phyloP scores from a whole-genome alignment of 2,797 vertebrate species.

The Falco berigora region DNA sequence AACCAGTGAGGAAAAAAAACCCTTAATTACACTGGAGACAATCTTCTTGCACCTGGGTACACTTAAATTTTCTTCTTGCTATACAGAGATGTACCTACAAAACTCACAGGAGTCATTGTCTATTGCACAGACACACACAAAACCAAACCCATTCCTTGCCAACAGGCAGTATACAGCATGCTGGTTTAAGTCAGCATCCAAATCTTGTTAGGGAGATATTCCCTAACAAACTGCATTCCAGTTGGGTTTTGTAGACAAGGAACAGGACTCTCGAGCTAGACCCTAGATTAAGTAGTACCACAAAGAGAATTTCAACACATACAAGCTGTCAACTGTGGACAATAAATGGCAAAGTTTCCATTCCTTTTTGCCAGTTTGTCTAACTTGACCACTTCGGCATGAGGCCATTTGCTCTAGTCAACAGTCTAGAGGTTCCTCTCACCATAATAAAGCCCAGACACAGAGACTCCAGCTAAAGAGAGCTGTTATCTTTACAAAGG shows the following conservation, averaged over 20 bases:
- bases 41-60: not conserved
- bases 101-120: not conserved
- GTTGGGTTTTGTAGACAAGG: not conserved
- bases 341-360: not conserved
- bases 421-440: not conserved
- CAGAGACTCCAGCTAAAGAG: not conserved
- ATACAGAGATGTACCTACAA: not conserved
- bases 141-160: not conserved
- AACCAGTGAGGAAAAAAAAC: not conserved
- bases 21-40: not conserved
- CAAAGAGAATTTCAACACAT: not conserved
- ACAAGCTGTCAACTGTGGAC: not conserved
- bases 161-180: not conserved
- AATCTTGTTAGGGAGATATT: not conserved
- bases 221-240: not conserved
- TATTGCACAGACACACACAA: not conserved
- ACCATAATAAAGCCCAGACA: not conserved
- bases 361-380: not conserved
- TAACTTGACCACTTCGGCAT: not conserved
- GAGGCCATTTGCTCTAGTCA: not conserved
- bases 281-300: not conserved
- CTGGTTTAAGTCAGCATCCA: not conserved
- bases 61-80: not conserved
- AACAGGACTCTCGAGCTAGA: not conserved
- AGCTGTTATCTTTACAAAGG: not conserved